Conservation (phyloP, 2,797 vertebrate species). For the Eleutherodactylus coqui region DNA sequence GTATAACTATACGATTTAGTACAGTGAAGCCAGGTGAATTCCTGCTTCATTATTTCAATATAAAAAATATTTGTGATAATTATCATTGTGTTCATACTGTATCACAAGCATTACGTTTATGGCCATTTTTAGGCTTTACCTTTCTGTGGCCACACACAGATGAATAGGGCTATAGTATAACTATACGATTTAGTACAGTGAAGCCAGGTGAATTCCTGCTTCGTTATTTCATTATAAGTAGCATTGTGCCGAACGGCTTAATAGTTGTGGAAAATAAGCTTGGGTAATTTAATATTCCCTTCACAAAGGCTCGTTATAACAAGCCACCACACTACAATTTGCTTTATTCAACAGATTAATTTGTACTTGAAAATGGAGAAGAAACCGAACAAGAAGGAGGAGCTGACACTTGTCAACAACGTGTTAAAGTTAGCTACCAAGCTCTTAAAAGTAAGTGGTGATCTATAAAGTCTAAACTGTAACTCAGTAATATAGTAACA, state of each 20-base stretch:
- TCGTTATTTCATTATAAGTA: background rate
- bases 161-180: background rate
- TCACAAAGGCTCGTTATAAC: background rate
- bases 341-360: conserved; percentile 83
- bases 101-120: background rate
- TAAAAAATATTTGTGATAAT: background rate
- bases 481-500: no score
- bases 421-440: conserved; percentile 98
- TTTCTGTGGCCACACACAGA: background rate
- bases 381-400: conserved; percentile 99
- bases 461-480: background rate
- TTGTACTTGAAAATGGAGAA: conserved; percentile 99
- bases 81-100: background rate
- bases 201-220: background rate
- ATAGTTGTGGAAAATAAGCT: background rate
- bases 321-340: background rate
- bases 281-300: background rate
- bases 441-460: conserved; percentile 87
- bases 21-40: background rate
- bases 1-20: background rate
- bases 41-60: background rate
- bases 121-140: background rate
- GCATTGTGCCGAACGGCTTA: background rate
- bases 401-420: conserved; percentile 97
- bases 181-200: background rate